Evolutionary conservation across 2,113 vertebrate genomes (phyloP).

Genomic region (Embiotoca jacksoni): DNA sequence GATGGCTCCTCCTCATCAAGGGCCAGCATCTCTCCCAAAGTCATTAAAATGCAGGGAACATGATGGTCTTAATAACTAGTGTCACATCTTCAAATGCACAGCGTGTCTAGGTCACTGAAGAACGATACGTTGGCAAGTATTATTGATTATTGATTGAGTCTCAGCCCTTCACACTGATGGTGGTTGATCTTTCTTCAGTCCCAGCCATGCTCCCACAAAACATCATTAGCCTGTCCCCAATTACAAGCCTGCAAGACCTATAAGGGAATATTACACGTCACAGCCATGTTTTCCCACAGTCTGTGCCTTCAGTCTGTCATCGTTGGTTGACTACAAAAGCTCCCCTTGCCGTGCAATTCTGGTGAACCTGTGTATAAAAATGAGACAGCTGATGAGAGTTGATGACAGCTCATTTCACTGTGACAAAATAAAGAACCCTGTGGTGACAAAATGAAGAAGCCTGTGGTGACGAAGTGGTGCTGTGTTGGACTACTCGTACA

Average conservation of each 20-base stretch:
- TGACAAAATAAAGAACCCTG: conserved; percentile 38
- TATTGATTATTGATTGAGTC: not conserved
- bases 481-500: not conserved
- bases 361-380: conserved; percentile 22
- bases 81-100: not conserved
- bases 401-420: conserved; percentile 42
- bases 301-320: not conserved
- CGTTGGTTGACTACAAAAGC: not conserved
- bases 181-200: not conserved
- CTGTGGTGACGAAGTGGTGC: conserved; percentile 21
- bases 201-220: not conserved
- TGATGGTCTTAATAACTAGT: not conserved
- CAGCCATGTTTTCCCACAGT: conserved; percentile 13
- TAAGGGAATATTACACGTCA: not conserved
- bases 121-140: not conserved
- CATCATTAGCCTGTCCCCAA: not conserved
- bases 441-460: conserved; percentile 35
- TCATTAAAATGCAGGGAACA: not conserved
- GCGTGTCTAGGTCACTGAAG: not conserved
- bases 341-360: conserved; percentile 24
- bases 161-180: not conserved
- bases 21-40: not conserved
- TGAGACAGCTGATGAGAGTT: conserved; percentile 30
- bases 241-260: conserved; percentile 12
- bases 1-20: not conserved